phyloP scores from a whole-genome alignment of 2,888 invertebrate genomes.

The Xanthorhoe spadicearia region DNA sequence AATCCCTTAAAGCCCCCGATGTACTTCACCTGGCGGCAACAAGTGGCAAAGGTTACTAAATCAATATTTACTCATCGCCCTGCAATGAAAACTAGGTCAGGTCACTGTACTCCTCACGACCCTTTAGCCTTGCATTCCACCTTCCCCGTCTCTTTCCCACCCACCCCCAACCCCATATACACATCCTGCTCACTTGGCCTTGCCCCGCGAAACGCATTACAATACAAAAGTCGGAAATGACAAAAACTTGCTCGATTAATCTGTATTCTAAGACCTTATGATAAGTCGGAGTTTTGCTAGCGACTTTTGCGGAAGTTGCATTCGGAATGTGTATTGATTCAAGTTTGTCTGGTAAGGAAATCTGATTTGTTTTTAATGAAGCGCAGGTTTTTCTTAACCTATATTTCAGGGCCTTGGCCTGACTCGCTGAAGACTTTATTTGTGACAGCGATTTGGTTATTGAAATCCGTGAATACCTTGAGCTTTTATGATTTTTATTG shows the following conservation, averaged over 20 bases:
- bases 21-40: constrained; percentile 63
- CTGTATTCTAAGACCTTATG: constrained; percentile 55
- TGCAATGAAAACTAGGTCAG: constrained; percentile 80
- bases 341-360: constrained; percentile 54
- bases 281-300: constrained; percentile 52
- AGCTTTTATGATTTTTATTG: background rate
- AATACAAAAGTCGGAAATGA: constrained; percentile 78
- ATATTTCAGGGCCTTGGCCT: constrained; percentile 68
- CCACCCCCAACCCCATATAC: constrained; percentile 43
- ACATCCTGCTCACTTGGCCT: constrained; percentile 69
- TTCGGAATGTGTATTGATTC: constrained; percentile 65
- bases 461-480: constrained; percentile 25
- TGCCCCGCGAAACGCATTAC: constrained; percentile 68
- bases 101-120: constrained; percentile 80
- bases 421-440: constrained; percentile 42
- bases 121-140: constrained; percentile 77
- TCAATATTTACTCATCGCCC: constrained; percentile 79
- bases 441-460: constrained; percentile 41
- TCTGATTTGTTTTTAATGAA: constrained; percentile 74
- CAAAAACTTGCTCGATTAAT: constrained; percentile 61
- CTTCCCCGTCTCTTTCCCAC: constrained; percentile 55
- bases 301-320: constrained; percentile 56
- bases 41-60: constrained; percentile 73
- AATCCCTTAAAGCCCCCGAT: constrained; percentile 38
- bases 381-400: constrained; percentile 66